Conservation (phyloP, 2,888 invertebrate genomes). For the Quadroppia sp. region DNA sequence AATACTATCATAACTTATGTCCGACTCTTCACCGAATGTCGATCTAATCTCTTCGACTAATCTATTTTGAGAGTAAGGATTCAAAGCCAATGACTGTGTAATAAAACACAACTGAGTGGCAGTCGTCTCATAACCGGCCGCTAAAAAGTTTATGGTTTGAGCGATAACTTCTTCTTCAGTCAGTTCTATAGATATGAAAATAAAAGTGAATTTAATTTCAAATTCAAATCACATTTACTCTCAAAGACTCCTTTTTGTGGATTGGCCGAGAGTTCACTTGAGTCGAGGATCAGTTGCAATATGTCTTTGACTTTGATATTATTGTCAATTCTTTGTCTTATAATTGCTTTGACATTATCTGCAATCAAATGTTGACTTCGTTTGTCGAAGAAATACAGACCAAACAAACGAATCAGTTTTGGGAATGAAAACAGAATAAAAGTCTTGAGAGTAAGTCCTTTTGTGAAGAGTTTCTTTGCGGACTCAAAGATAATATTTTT, state of each 20-base stretch:
- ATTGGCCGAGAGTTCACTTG: background rate
- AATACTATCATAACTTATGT: slow-evolving; percentile 26
- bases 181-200: background rate
- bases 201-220: background rate
- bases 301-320: background rate
- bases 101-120: slow-evolving; percentile 29
- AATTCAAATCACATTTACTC: background rate
- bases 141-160: slow-evolving; percentile 23
- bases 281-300: background rate
- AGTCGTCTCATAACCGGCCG: slow-evolving; percentile 41
- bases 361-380: slow-evolving; percentile 3
- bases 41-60: slow-evolving; percentile 16
- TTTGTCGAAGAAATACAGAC: slow-evolving; percentile 9
- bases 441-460: background rate
- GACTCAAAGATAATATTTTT: background rate
- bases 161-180: slow-evolving; percentile 26
- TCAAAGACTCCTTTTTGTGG: background rate
- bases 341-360: background rate
- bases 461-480: background rate
- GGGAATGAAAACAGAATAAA: slow-evolving; percentile 22
- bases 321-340: background rate
- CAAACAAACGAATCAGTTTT: background rate
- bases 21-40: background rate
- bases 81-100: slow-evolving; percentile 21
- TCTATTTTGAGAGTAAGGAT: slow-evolving; percentile 27